Base-by-base conservation (phyloP, 1,140 invertebrate species). In the Aphaenogaster floridana region DNA sequence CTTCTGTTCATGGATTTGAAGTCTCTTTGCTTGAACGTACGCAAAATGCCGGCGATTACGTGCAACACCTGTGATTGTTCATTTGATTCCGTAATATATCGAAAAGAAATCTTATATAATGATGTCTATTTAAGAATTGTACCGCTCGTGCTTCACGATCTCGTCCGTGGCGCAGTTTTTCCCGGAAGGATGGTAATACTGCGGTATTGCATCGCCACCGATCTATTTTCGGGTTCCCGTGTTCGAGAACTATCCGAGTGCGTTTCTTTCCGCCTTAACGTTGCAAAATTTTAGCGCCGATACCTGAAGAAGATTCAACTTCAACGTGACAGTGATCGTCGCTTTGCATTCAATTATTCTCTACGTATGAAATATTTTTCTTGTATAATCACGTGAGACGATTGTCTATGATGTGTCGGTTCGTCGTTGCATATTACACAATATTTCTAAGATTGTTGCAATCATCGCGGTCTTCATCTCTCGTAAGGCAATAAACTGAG, bases 171-270 rank as follows among this genome's bases (percentile, higher is more conserved):
- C 52, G 71, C 48, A 66, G 78, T 84, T 87, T 28, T 84, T 87
- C 88, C 64, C 72, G 54, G 88, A 90, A 89, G 54, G 68, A 89
- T 88, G 61, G 61, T 48, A 80, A 89, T 81, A 80, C 83, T 36
- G 83, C 54, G 89, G 76, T 80, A 88, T 78, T 90, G 72, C 89
- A 90, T 74, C 71, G 88, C 77, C 64, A 39, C 63, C 9, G 39
- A n/a, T 88, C 90, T 91, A 91, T 91, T 91, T 91, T 91, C 77
- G 59, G 84, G 42, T 63, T 79, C 54, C 28, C 28, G 52, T 76
- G 34, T 86, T 88, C 89, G 71, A 64, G 54, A 78, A 72, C 66
- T 64, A 59, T 83, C 52, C 71, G 59, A 48, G 45, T 64, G 57
- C 57, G 59, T 61, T 90, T 90, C 79, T 90, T 87, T 88, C 80